These are phyloP conservation scores for Pangasius larnaudii DNA, from an alignment of 2,797 vertebrate genomes.

Conservation along the genomic window DNA sequence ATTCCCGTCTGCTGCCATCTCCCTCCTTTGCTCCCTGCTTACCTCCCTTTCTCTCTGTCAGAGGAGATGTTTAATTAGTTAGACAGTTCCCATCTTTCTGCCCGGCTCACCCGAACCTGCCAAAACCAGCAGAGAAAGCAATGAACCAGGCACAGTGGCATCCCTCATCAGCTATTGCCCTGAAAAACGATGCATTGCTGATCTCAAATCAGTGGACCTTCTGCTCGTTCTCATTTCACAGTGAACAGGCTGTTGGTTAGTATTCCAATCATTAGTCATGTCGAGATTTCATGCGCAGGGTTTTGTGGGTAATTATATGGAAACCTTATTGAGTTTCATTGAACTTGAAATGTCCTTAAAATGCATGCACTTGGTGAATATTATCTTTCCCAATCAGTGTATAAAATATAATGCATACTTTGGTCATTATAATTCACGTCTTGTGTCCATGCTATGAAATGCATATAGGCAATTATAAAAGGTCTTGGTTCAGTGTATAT, in stretches of 20 bases:
- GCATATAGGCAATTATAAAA: conserved; percentile 5
- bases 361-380: not conserved
- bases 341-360: conserved; percentile 26
- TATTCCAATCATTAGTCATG: conserved; percentile 10
- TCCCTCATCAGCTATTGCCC: conserved; percentile 26
- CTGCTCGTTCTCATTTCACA: not conserved
- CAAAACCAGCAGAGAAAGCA: conserved; percentile 30
- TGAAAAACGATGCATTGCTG: conserved; percentile 17
- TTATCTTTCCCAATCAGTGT: not conserved
- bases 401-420: not conserved
- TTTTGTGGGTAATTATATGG: conserved; percentile 10
- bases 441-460: not conserved
- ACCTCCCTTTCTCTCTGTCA: conserved; percentile 23
- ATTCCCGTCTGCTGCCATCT: conserved; percentile 36
- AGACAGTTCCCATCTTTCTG: conserved; percentile 41
- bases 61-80: conserved; percentile 51
- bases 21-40: conserved; percentile 9
- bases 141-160: conserved; percentile 22
- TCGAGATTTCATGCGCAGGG: not conserved
- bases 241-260: conserved; percentile 6
- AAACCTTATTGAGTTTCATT: not conserved
- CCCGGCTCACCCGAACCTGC: not conserved
- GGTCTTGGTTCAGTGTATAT: not conserved
- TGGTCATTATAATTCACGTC: not conserved
- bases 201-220: conserved; percentile 16